These are phyloP conservation scores for Sphaeramia orbicularis DNA, from an alignment of 2,797 vertebrate genomes.

Conservation along the genomic window DNA sequence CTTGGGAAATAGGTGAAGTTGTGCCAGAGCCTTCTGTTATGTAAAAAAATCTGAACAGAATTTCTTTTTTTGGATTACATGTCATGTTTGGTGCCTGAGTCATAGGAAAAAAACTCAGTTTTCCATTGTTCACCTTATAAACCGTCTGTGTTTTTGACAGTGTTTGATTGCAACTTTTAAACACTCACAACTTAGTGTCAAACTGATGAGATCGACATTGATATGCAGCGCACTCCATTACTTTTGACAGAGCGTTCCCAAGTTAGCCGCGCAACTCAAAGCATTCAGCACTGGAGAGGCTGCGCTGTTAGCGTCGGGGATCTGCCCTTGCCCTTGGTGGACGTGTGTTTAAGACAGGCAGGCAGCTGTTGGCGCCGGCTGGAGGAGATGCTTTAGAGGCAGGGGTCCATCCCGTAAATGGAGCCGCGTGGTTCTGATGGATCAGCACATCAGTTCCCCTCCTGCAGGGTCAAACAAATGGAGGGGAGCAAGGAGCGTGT, in stretches of 20 bases:
- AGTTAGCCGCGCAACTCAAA: slow-evolving; percentile 47
- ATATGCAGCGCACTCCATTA: slow-evolving; percentile 46
- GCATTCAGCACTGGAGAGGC: slow-evolving; percentile 47
- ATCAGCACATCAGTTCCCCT: slow-evolving; percentile 81
- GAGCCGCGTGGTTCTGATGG: slow-evolving; percentile 81
- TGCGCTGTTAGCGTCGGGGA: slow-evolving; percentile 46
- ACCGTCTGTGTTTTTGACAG: slow-evolving; percentile 30
- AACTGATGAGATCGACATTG: slow-evolving; percentile 50
- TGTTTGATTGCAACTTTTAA: slow-evolving; percentile 48
- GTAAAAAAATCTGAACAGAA: too few species aligned
- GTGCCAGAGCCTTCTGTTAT: too few species aligned
- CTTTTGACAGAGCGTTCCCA: slow-evolving; percentile 58
- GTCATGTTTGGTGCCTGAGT: too few species aligned
- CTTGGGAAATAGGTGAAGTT: too few species aligned
- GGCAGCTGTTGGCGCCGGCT: slow-evolving; percentile 80
- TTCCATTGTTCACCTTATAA: slow-evolving; percentile 41
- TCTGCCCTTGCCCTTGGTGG: slow-evolving; percentile 80
- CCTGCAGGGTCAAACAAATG: slow-evolving; percentile 84
- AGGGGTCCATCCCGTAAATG: slow-evolving; percentile 80
- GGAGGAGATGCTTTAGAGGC: slow-evolving; percentile 77
- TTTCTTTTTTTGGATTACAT: too few species aligned
- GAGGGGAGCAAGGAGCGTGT: slow-evolving; percentile 61
- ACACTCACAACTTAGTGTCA: slow-evolving; percentile 55
- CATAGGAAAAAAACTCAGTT: not conserved
- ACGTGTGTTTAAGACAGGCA: slow-evolving; percentile 75